phyloP scores from a whole-genome alignment of 1,140 invertebrate genomes.

The Drosophila jambulina region DNA sequence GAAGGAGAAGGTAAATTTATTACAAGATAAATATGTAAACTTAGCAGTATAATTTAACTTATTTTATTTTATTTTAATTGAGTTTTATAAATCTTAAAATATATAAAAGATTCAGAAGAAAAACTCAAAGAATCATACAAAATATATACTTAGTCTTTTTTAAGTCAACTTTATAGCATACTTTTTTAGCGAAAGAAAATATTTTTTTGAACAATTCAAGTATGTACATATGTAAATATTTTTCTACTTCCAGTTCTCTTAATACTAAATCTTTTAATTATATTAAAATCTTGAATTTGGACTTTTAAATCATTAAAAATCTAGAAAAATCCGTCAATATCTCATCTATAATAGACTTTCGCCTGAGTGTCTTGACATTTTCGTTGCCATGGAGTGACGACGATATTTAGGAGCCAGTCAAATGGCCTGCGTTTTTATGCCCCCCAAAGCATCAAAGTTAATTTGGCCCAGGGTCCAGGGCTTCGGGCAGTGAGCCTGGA shows the following conservation, averaged over 20 bases:
- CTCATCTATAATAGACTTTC: neutral
- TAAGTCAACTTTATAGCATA: no score
- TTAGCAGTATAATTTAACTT: no score
- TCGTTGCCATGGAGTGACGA: slow-evolving; percentile 5
- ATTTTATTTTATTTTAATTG: no score
- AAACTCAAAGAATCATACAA: no score
- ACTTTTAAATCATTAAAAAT: neutral
- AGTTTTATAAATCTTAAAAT: no score
- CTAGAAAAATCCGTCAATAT: neutral
- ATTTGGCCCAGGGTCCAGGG: slow-evolving; percentile 48
- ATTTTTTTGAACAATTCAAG: neutral
- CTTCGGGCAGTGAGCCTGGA: slow-evolving; percentile 5
- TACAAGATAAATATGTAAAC: no score
- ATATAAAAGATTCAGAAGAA: no score
- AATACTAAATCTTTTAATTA: no score
- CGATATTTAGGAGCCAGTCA: slow-evolving; percentile 29
- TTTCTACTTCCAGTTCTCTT: neutral
- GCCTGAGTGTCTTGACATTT: neutral
- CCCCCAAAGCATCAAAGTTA: slow-evolving; percentile 59
- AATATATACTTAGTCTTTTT: no score
- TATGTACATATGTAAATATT: neutral
- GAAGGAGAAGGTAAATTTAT: no score
- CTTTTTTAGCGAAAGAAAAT: no score
- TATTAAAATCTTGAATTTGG: neutral
- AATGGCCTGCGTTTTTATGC: slow-evolving; percentile 45